These are phyloP conservation scores for Auanema sp. DNA, from an alignment of 2,888 invertebrate genomes.

Conservation along the genomic window DNA sequence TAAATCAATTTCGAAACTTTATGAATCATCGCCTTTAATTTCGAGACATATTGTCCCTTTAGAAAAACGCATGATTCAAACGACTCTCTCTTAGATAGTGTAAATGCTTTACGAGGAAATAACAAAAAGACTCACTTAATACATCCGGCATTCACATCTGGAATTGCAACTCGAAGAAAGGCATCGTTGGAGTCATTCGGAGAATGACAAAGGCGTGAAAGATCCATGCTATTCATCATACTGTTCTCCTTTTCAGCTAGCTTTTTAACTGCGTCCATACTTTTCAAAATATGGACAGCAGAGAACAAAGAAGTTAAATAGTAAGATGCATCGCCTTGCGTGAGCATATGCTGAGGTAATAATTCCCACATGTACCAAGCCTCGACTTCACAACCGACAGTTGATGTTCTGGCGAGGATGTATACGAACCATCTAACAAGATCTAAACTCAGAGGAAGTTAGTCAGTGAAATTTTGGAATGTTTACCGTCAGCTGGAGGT, in stretches of 20 bases:
- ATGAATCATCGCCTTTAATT: too few species aligned
- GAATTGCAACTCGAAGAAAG: slow-evolving; percentile 81
- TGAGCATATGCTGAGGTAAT: slow-evolving; percentile 79
- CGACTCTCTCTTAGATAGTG: too few species aligned
- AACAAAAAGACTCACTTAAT: slow-evolving; percentile 73
- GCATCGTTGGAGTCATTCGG: slow-evolving; percentile 26
- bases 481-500: slow-evolving; percentile 41
- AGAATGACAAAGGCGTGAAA: slow-evolving; percentile 22
- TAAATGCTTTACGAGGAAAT: too few species aligned
- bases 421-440: slow-evolving; percentile 88
- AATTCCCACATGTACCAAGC: slow-evolving; percentile 93
- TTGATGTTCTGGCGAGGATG: slow-evolving; percentile 84
- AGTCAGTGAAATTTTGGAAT: not conserved
- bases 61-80: too few species aligned
- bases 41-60: too few species aligned
- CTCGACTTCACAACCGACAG: slow-evolving; percentile 89
- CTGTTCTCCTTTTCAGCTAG: slow-evolving; percentile 30
- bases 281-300: slow-evolving; percentile 85
- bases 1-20: too few species aligned
- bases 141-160: slow-evolving; percentile 89
- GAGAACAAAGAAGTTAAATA: slow-evolving; percentile 90
- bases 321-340: slow-evolving; percentile 84
- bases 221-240: slow-evolving; percentile 18
- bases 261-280: slow-evolving; percentile 66
- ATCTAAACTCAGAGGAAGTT: slow-evolving; percentile 74